phyloP scores from a whole-genome alignment of 2,113 vertebrate species.

The Natator depressus region DNA sequence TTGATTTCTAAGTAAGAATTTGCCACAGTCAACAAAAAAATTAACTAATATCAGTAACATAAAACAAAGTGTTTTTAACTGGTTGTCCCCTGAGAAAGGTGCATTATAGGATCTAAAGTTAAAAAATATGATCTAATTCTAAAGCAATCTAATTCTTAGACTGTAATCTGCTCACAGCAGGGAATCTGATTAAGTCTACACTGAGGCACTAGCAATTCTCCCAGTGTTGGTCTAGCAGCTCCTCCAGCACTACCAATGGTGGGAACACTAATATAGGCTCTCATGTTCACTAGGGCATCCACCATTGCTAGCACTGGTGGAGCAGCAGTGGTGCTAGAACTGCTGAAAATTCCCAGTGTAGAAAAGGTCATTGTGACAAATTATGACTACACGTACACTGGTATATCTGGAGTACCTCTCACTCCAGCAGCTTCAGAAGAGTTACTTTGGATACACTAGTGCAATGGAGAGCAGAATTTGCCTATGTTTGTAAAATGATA shows the following conservation, averaged over 20 bases:
- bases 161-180: neutral
- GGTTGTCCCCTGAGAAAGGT: neutral
- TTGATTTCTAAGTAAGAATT: neutral
- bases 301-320: neutral
- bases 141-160: neutral
- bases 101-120: neutral
- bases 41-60: fast-evolving
- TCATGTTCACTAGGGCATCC: neutral
- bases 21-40: neutral
- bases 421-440: neutral
- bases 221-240: neutral
- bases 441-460: fast-evolving
- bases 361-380: neutral
- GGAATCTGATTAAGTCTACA: neutral
- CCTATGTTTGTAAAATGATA: neutral
- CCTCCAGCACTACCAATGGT: neutral
- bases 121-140: neutral
- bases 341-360: neutral
- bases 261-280: neutral
- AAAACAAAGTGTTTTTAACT: neutral
- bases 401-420: fast-evolving
- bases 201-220: neutral
- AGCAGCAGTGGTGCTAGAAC: neutral
- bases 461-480: neutral
- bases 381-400: neutral